Percentiles rank a stretch among this genome's conserved stretches.
Evolutionary conservation across 1,140 invertebrate species (phyloP).

Genomic region (Apolygus lucorum): DNA sequence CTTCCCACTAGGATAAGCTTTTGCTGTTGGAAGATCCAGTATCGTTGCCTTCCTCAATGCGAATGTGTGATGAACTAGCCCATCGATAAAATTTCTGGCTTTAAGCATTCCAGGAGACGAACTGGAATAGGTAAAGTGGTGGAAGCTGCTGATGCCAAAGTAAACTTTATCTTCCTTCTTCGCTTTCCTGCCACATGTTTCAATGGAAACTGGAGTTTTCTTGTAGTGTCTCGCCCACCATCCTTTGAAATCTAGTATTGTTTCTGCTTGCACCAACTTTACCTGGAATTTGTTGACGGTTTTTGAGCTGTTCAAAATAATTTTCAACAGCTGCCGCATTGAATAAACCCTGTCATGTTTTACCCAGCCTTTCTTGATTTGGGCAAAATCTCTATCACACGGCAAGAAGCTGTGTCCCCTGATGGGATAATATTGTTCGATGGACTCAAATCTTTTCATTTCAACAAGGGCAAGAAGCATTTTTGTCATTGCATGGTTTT

Average conservation of each 20-base stretch:
- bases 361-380: slow-evolving; percentile 18
- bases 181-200: slow-evolving; percentile 14
- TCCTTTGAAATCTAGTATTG: slow-evolving; percentile 28
- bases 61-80: background rate
- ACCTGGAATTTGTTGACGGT: slow-evolving; percentile 1
- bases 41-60: background rate
- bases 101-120: slow-evolving; percentile 2
- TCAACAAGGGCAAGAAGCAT: slow-evolving; percentile 24
- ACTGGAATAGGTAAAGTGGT: slow-evolving; percentile 23
- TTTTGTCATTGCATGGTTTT: slow-evolving; percentile 30
- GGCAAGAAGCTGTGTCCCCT: slow-evolving; percentile 28
- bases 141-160: slow-evolving; percentile 25
- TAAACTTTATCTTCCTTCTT: slow-evolving; percentile 21
- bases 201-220: slow-evolving; percentile 25
- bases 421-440: slow-evolving; percentile 29
- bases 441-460: slow-evolving; percentile 24
- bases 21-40: background rate
- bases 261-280: slow-evolving; percentile 8
- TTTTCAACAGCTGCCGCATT: slow-evolving; percentile 11
- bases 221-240: slow-evolving; percentile 30
- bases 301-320: slow-evolving; percentile 11
- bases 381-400: slow-evolving; percentile 23
- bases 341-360: slow-evolving; percentile 24
- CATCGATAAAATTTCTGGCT: slow-evolving; percentile 17
- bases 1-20: background rate